A percentile compares a stretch with the other conserved stretches of the same genome.
Conservation (phyloP, 2,797 vertebrate species). For the Pangasius sanitwongsei region DNA sequence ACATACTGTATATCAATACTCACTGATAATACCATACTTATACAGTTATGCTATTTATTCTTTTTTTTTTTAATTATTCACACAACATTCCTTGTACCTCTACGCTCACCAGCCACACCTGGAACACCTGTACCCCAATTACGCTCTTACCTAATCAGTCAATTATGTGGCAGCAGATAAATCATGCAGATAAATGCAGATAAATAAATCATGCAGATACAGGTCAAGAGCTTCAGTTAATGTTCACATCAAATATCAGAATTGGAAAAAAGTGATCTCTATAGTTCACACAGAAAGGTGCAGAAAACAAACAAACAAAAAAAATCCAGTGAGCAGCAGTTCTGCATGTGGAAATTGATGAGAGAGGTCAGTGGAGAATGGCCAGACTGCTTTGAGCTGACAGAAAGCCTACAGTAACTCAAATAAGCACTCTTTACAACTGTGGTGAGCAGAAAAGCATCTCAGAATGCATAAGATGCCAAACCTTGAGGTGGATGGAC, state of each 20-base stretch:
- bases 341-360: not conserved
- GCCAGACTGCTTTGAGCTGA: not conserved
- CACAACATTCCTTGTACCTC: not conserved
- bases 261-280: not conserved
- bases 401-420: not conserved
- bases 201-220: slow-evolving; percentile 1
- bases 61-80: not conserved
- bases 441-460: not conserved
- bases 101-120: not conserved
- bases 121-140: not conserved
- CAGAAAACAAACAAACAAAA: not conserved
- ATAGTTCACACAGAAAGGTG: not conserved
- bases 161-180: not conserved
- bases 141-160: not conserved
- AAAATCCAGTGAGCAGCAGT: not conserved
- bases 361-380: not conserved
- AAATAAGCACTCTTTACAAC: not conserved
- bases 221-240: not conserved
- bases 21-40: not conserved
- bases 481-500: not conserved
- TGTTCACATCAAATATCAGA: slow-evolving; percentile 5
- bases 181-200: not conserved
- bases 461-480: not conserved
- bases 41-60: not conserved
- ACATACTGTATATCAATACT: not conserved